Percentiles rank a stretch among this genome's conserved stretches.
These are phyloP conservation scores for Xanthorhoe spadicearia DNA, from an alignment of 2,888 invertebrate genomes.

Conservation along the genomic window DNA sequence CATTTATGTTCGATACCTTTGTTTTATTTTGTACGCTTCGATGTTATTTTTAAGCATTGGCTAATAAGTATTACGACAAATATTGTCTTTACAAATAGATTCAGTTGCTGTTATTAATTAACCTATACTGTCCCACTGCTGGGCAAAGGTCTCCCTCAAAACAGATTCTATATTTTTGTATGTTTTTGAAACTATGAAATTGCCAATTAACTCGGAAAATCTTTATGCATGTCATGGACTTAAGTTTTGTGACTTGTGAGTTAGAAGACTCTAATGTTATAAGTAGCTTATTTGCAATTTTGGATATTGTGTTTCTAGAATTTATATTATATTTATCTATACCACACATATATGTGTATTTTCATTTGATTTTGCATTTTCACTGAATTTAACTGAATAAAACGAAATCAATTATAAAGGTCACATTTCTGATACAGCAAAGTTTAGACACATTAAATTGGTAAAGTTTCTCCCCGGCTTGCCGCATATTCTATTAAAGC, in stretches of 20 bases:
- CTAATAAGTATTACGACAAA: background rate
- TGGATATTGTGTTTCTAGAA: background rate
- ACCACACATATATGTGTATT: too few relatives aligned
- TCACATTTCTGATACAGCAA: slow-evolving; percentile 31
- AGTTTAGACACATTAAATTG: slow-evolving; percentile 44
- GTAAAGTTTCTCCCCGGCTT: slow-evolving; percentile 43
- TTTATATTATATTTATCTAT: background rate
- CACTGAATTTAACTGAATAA: slow-evolving; percentile 32
- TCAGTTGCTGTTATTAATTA: too few relatives aligned
- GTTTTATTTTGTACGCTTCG: slow-evolving; percentile 12
- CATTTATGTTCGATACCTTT: slow-evolving; percentile 18
- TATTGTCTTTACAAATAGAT: background rate
- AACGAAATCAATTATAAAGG: slow-evolving; percentile 37
- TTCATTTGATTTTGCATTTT: slow-evolving; percentile 1
- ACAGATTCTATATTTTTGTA: too few relatives aligned
- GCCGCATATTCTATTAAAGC: slow-evolving; percentile 44
- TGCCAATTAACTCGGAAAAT: too few relatives aligned
- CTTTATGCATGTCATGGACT: background rate
- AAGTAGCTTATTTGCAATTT: too few relatives aligned
- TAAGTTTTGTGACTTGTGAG: background rate
- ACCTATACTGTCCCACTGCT: too few relatives aligned
- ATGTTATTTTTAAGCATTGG: background rate
- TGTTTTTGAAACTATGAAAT: too few relatives aligned
- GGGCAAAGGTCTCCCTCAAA: too few relatives aligned
- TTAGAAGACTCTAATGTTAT: too few relatives aligned